A percentile compares a stretch with the other conserved stretches of the same genome.
Evolutionary conservation across 2,888 invertebrate genomes (phyloP).

Genomic region (Gastrophysa polygoni): DNA sequence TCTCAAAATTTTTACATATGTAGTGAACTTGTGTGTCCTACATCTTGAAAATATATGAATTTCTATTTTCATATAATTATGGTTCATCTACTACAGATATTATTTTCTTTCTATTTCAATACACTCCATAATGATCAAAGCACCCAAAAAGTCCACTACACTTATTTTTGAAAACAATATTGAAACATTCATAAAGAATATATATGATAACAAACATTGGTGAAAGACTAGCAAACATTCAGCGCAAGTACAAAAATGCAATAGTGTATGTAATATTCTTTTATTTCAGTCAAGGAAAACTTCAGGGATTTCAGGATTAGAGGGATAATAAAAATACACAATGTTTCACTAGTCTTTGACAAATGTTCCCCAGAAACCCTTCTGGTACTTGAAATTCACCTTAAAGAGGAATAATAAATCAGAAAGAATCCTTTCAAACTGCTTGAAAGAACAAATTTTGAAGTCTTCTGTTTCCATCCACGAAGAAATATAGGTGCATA

Average conservation of each 20-base stretch:
- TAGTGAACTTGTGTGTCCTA: no score
- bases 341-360: conserved; percentile 43
- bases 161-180: no score
- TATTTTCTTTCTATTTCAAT: background rate
- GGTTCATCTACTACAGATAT: no score
- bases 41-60: no score
- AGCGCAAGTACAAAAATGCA: conserved; percentile 42
- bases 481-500: background rate
- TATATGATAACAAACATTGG: conserved; percentile 39
- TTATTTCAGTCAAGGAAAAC: conserved; percentile 26
- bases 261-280: conserved; percentile 24
- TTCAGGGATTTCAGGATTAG: background rate
- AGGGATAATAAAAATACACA: conserved; percentile 34
- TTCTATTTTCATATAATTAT: no score
- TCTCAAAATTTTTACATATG: no score
- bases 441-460: background rate
- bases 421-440: conserved; percentile 43
- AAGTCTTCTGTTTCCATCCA: background rate
- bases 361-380: conserved; percentile 39
- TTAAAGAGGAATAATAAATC: conserved; percentile 40
- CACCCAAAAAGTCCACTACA: no score
- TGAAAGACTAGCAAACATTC: conserved; percentile 45
- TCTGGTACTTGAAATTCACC: background rate
- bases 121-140: no score
- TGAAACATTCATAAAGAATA: no score